Evolutionary conservation across 2,797 vertebrate genomes (phyloP), one percentile per base, ranked within the genome.

Genomic region (Sylvia borin): DNA sequence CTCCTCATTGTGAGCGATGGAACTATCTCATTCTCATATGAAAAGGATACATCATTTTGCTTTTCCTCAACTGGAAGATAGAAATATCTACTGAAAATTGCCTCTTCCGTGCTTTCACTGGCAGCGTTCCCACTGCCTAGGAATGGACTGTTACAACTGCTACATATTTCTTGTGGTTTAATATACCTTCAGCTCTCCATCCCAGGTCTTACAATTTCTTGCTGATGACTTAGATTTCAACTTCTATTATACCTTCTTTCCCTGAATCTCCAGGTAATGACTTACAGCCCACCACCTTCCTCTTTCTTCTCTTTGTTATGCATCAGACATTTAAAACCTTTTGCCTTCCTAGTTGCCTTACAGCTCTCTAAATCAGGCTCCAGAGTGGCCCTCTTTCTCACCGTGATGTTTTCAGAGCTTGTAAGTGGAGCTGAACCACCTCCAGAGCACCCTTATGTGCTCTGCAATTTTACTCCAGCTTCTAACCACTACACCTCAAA

Each of bases 391-490:
- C 6, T 67, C 20, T 68, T 73, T 51, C 34, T 42, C 72, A 61
- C 20, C 9, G 31, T 29, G 42, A 55, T 10, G 3, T 61, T 71
- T 72, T 54, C 31, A 26, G 47, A 68, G 54, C 47, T 82, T 3
- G 1, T 31, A 61, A 79, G 29, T 25, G 13, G 29, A 91, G 25
- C 31, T 82, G 62, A 92, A 65, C 1, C 54, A 65, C 21, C n/a
- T 73, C 51, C 43, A 90, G 66, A 60, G 8, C 47, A 67, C 10
- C 53, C 36, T 53, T 51, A 47, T 0, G 3, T 9, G 36, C n/a
- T 75, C 66, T 72, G 67, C 45, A 67, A 32, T 88, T 93, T 77
- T n/a, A 29, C 57, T 85, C 40, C 55, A 90, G 50, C 51, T 92
- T 13, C n/a, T 51, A 43, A 61, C 21, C 29, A 31, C 48, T 47